phyloP scores from a whole-genome alignment of 2,888 invertebrate species.

The Lacanobia oleracea region DNA sequence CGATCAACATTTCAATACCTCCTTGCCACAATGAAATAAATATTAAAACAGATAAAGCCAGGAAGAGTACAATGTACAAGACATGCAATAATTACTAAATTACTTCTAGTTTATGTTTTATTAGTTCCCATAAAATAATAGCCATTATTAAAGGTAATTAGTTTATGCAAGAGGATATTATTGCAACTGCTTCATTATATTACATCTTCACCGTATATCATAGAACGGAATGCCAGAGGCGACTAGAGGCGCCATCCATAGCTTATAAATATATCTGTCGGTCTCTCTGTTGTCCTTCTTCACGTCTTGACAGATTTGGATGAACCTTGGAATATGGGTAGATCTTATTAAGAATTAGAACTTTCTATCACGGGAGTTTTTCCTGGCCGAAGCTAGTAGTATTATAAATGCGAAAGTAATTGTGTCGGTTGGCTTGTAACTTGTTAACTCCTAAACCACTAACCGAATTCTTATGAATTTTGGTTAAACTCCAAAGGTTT shows the following conservation, averaged over 20 bases:
- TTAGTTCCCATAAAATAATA: conserved; percentile 38
- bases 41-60: background rate
- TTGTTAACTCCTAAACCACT: too few relatives aligned
- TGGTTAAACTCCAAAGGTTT: too few relatives aligned
- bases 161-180: conserved; percentile 31
- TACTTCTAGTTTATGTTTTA: conserved; percentile 31
- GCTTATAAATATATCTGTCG: background rate
- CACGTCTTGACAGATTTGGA: background rate
- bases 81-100: conserved; percentile 28
- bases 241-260: background rate
- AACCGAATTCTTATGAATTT: too few relatives aligned
- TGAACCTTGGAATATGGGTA: background rate
- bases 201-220: background rate
- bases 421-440: too few relatives aligned
- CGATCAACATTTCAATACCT: background rate
- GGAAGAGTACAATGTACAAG: background rate
- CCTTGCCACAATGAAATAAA: conserved; percentile 8
- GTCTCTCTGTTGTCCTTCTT: background rate
- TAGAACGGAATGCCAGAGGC: too few relatives aligned
- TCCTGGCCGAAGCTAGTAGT: too few relatives aligned
- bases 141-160: conserved; percentile 47
- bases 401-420: too few relatives aligned
- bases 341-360: too few relatives aligned
- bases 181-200: conserved; percentile 26
- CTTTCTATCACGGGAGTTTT: background rate